A percentile compares a stretch with the other conserved stretches of the same genome.
phyloP scores from a whole-genome alignment of 2,888 invertebrate genomes.

The Scotopteryx bipunctaria region DNA sequence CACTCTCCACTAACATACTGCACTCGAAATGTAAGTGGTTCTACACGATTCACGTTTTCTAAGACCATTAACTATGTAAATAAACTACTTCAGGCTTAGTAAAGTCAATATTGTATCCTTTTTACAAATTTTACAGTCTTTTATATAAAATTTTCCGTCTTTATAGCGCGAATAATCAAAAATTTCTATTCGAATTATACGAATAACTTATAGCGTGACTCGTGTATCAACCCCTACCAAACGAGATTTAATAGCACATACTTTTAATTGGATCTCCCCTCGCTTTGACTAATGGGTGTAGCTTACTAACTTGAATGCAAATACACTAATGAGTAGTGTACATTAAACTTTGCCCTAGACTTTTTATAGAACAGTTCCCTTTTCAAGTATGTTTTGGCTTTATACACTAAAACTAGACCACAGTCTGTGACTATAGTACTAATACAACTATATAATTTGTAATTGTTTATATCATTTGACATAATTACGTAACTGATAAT shows the following conservation, averaged over 20 bases:
- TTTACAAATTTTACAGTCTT: too few relatives aligned
- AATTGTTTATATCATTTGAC: constrained; percentile 10
- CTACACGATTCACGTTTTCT: constrained; percentile 26
- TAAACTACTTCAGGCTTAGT: too few relatives aligned
- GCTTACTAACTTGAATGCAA: constrained; percentile 30
- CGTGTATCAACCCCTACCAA: constrained; percentile 25
- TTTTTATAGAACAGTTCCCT: constrained; percentile 12
- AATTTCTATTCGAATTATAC: background rate
- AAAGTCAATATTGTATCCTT: too few relatives aligned
- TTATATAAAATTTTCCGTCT: too few relatives aligned
- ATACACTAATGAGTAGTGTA: constrained; percentile 23
- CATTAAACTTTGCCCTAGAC: constrained; percentile 10
- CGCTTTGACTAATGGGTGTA: constrained; percentile 22
- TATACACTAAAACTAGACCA: too few relatives aligned
- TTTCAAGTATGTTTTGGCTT: too few relatives aligned
- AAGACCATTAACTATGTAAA: background rate
- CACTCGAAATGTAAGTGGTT: constrained; percentile 31
- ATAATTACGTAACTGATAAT: constrained; percentile 8
- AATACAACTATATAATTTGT: too few relatives aligned
- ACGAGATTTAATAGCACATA: constrained; percentile 40
- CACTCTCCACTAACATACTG: constrained; percentile 39
- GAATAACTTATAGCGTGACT: constrained; percentile 24
- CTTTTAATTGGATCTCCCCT: constrained; percentile 36
- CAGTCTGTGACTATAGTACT: too few relatives aligned
- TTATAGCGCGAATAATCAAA: background rate